A percentile compares a stretch with the other conserved stretches of the same genome.
phyloP scores from a whole-genome alignment of 2,797 vertebrate species.

The Ataeniobius toweri region DNA sequence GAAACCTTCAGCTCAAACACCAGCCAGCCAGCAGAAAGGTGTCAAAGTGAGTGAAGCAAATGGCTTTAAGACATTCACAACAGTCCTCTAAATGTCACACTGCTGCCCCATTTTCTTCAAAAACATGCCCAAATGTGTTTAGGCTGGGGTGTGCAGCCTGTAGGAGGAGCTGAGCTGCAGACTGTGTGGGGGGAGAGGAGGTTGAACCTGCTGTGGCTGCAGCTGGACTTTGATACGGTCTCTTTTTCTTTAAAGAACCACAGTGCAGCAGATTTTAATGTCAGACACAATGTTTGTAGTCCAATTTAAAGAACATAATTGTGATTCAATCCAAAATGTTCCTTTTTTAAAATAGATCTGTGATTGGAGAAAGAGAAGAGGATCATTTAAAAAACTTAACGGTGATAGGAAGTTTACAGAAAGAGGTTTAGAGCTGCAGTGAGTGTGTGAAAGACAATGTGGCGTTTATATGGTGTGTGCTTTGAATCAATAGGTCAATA shows the following conservation, averaged over 20 bases:
- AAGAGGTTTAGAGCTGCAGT: not conserved
- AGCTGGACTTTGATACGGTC: conserved; percentile 9
- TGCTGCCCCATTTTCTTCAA: conserved; percentile 24
- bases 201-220: not conserved
- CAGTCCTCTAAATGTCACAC: conserved; percentile 43
- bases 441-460: not conserved
- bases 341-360: not conserved
- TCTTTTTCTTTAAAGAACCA: not conserved
- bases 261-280: conserved; percentile 1
- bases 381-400: not conserved
- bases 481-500: not conserved
- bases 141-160: conserved; percentile 39
- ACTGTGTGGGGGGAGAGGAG: conserved; percentile 10
- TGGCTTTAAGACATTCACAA: conserved; percentile 18
- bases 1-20: conserved; percentile 87
- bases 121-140: conserved; percentile 36
- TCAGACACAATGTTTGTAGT: not conserved
- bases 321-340: not conserved
- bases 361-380: not conserved
- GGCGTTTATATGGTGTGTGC: not conserved
- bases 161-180: conserved; percentile 25
- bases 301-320: not conserved
- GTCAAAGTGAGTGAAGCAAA: conserved; percentile 86
- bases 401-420: not conserved
- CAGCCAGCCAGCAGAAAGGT: conserved; percentile 80